A percentile compares a stretch with the other conserved stretches of the same genome.
phyloP scores from a whole-genome alignment of 35 echinoderm and acorn worm genomes.

The Ophiothrix spiculata region DNA sequence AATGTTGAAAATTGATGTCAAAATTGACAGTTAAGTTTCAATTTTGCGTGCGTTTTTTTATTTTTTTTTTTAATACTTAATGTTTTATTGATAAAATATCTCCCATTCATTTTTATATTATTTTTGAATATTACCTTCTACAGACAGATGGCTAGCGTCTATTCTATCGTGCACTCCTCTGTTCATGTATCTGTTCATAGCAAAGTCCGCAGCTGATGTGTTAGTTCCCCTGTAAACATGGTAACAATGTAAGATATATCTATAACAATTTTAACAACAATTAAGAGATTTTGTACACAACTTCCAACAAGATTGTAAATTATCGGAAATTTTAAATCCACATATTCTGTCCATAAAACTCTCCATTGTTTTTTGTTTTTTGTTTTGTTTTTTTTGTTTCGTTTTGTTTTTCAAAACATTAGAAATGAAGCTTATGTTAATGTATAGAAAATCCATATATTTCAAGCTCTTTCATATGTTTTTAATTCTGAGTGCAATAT shows the following conservation, averaged over 20 bases:
- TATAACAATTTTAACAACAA: background rate
- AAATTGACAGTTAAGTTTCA: no score
- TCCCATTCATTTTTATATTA: no score
- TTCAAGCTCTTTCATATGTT: background rate
- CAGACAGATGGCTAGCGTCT: background rate
- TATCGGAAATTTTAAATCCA: background rate
- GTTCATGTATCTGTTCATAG: background rate
- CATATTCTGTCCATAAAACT: no score
- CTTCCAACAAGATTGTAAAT: no score
- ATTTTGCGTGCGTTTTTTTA: no score
- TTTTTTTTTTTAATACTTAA: no score
- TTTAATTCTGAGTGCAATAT: background rate
- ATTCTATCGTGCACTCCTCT: background rate
- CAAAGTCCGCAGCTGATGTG: slow-evolving; percentile 30
- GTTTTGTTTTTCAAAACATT: no score
- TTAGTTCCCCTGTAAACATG: slow-evolving; percentile 23
- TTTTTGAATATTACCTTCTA: background rate
- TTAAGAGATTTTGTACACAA: background rate
- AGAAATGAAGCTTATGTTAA: background rate
- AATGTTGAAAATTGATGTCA: no score
- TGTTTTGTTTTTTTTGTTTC: no score
- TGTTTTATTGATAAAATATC: no score
- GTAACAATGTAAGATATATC: background rate
- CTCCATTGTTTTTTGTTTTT: no score
- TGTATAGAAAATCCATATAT: background rate